phyloP scores from a whole-genome alignment of 92 coral and sea anemone species.

The Palythoa grandis region DNA sequence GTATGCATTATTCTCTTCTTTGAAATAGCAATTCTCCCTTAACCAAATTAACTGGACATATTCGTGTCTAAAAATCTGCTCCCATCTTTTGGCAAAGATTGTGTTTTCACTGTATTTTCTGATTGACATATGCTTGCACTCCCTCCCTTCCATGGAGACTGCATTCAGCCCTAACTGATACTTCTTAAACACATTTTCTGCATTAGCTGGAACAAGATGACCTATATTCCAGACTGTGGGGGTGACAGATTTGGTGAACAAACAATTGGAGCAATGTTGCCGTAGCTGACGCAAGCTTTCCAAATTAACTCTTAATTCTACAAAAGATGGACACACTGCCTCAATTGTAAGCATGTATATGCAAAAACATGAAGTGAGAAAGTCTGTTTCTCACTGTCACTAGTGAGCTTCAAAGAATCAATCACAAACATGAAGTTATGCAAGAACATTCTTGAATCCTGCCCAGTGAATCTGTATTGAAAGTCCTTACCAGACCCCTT shows the following conservation, averaged over 20 bases:
- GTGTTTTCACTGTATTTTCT: slow-evolving; percentile 66
- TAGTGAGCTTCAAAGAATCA: slow-evolving; percentile 60
- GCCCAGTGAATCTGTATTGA: slow-evolving; percentile 74
- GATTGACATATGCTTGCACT: slow-evolving; percentile 65
- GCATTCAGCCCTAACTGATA: slow-evolving; percentile 68
- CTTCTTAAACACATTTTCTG: slow-evolving; percentile 61
- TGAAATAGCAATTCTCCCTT: slow-evolving; percentile 57
- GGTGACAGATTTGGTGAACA: slow-evolving; percentile 61
- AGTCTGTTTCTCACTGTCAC: slow-evolving; percentile 68
- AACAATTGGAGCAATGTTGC: slow-evolving; percentile 68
- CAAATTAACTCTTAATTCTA: slow-evolving; percentile 59
- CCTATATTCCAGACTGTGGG: slow-evolving; percentile 71
- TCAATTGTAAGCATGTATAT: slow-evolving; percentile 69
- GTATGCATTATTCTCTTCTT: slow-evolving; percentile 54
- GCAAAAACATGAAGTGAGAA: slow-evolving; percentile 70
- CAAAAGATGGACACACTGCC: slow-evolving; percentile 76
- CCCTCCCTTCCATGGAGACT: slow-evolving; percentile 76
- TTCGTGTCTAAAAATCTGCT: slow-evolving; percentile 69
- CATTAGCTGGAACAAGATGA: slow-evolving; percentile 72
- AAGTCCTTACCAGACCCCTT: not conserved
- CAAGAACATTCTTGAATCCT: slow-evolving; percentile 80
- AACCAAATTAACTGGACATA: slow-evolving; percentile 70
- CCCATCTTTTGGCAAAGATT: slow-evolving; percentile 63
- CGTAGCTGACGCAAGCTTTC: slow-evolving; percentile 52
- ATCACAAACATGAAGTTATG: slow-evolving; percentile 75